Percentiles rank a stretch among this genome's conserved stretches.
phyloP scores from a whole-genome alignment of 2,888 invertebrate species.

The Priocnemis perturbator region DNA sequence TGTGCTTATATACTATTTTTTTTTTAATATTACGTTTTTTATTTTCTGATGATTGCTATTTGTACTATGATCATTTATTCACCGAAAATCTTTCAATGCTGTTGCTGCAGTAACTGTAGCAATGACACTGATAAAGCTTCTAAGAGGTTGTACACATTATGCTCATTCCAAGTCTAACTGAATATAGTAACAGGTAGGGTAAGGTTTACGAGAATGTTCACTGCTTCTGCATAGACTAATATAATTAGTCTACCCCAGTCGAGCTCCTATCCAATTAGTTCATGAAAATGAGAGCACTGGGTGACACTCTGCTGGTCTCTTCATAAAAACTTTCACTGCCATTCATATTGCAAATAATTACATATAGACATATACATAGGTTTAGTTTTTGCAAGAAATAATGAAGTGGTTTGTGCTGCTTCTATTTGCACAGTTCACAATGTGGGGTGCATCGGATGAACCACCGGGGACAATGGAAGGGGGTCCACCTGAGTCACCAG shows the following conservation, averaged over 20 bases:
- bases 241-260: slow-evolving; percentile 73
- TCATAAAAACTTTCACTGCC: slow-evolving; percentile 70
- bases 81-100: too few relatives aligned
- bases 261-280: slow-evolving; percentile 71
- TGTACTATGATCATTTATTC: too few relatives aligned
- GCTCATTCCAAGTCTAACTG: not conserved
- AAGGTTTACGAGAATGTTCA: slow-evolving; percentile 40
- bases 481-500: slow-evolving; percentile 52
- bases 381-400: slow-evolving; percentile 32
- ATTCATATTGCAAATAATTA: slow-evolving; percentile 56
- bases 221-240: slow-evolving; percentile 59
- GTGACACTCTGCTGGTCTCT: slow-evolving; percentile 65
- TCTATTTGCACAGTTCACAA: slow-evolving; percentile 68
- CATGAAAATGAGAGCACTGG: slow-evolving; percentile 69
- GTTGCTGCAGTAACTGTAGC: not conserved
- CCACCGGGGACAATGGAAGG: slow-evolving; percentile 64
- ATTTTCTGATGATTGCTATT: too few relatives aligned
- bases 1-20: too few relatives aligned
- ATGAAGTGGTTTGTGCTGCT: slow-evolving; percentile 68
- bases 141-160: not conserved
- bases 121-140: not conserved
- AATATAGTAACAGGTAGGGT: slow-evolving; percentile 40
- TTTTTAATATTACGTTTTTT: too few relatives aligned
- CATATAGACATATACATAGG: slow-evolving; percentile 21
- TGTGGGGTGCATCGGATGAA: slow-evolving; percentile 68